Conservation (phyloP, 2,113 vertebrate species). For the Montifringilla adamsi region DNA sequence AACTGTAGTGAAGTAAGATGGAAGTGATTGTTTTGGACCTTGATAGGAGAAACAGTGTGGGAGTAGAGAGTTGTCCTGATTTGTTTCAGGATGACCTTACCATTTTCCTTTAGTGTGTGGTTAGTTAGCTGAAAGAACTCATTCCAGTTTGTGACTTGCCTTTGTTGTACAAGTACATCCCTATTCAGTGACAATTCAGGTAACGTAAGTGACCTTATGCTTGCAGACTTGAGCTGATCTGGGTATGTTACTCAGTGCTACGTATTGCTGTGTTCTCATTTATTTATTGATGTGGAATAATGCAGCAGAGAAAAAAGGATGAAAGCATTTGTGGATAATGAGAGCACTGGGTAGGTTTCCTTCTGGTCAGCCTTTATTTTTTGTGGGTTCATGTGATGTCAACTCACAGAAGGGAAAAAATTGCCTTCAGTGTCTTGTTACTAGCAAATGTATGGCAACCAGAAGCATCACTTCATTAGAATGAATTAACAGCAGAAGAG, state of each 20-base stretch:
- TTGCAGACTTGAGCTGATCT: background rate
- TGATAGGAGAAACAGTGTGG: background rate
- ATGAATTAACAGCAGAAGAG: background rate
- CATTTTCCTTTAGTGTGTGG: background rate
- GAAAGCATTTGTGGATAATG: background rate
- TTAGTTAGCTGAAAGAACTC: background rate
- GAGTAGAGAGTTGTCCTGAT: background rate
- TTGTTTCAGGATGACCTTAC: background rate
- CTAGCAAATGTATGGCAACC: background rate
- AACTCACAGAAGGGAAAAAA: background rate
- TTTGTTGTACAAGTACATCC: background rate
- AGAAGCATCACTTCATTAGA: background rate
- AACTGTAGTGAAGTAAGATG: background rate
- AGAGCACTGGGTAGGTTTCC: background rate
- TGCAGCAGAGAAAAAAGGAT: background rate
- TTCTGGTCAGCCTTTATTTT: background rate
- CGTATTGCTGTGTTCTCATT: background rate
- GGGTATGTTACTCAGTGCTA: background rate
- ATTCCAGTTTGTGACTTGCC: background rate
- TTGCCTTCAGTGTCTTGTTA: background rate
- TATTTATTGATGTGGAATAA: constrained; percentile 22
- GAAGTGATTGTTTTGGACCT: background rate
- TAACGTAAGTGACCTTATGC: background rate
- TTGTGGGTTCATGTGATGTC: background rate
- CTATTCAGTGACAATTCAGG: background rate